phyloP scores from a whole-genome alignment of 2,888 invertebrate species.

The Brachyptera putata region DNA sequence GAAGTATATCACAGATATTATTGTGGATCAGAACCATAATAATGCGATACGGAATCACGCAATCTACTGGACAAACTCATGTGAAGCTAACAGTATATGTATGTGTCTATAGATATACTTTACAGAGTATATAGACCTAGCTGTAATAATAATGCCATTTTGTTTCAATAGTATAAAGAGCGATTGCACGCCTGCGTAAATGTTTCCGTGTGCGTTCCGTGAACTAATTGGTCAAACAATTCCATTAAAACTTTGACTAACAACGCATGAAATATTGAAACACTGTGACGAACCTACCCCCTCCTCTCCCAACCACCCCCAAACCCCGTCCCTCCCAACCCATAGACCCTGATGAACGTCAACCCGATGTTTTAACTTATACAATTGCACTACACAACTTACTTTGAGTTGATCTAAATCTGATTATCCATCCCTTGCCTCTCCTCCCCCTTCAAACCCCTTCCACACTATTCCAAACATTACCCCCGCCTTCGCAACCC shows the following conservation, averaged over 20 bases:
- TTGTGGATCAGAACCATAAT: too few relatives aligned
- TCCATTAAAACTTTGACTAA: slow-evolving; percentile 49
- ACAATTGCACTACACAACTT: slow-evolving; percentile 6
- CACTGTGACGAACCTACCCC: slow-evolving; percentile 1
- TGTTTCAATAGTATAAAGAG: too few relatives aligned
- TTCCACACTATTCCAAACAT: not conserved
- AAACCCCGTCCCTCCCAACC: not conserved
- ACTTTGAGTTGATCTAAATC: not conserved
- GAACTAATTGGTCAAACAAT: slow-evolving; percentile 42
- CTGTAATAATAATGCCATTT: too few relatives aligned
- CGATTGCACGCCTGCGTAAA: too few relatives aligned
- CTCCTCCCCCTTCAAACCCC: not conserved
- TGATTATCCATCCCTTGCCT: not conserved
- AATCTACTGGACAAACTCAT: too few relatives aligned
- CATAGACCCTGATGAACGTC: not conserved
- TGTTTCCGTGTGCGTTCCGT: too few relatives aligned
- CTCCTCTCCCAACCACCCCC: not conserved
- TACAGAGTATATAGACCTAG: too few relatives aligned
- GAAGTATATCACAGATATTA: too few relatives aligned
- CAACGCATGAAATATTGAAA: slow-evolving; percentile 47
- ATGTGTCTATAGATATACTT: too few relatives aligned
- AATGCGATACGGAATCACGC: too few relatives aligned
- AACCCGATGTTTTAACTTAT: slow-evolving; percentile 1
- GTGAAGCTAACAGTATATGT: too few relatives aligned
- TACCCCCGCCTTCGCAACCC: too few relatives aligned